phyloP scores from a whole-genome alignment of 2,797 vertebrate genomes.

The Argentina silus region DNA sequence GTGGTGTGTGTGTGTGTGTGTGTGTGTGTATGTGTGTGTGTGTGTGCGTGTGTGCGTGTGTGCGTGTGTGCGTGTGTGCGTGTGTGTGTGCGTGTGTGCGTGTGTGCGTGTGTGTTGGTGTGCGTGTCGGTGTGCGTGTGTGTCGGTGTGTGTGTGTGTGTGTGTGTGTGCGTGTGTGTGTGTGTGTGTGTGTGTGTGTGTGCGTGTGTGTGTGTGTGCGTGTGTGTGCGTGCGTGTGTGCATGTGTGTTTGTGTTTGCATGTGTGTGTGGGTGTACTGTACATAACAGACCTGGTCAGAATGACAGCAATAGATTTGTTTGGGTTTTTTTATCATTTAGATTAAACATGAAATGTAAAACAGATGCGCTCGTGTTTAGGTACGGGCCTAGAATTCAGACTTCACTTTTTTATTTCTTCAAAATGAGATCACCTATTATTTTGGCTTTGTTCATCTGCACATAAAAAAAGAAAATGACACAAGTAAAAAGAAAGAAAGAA shows the following conservation, averaged over 20 bases:
- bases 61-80: too few relatives aligned
- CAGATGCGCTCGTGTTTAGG: not conserved
- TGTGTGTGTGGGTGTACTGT: not conserved
- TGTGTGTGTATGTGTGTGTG: too few relatives aligned
- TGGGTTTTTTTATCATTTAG: not conserved
- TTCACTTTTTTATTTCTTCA: too few relatives aligned
- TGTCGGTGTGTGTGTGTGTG: too few relatives aligned
- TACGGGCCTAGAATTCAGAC: conserved; percentile 14
- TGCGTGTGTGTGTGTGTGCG: not conserved
- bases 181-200: not conserved
- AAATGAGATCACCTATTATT: too few relatives aligned
- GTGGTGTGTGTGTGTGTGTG: too few relatives aligned
- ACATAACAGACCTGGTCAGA: not conserved
- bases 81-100: too few relatives aligned
- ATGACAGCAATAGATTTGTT: not conserved
- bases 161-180: not conserved
- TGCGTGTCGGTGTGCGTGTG: too few relatives aligned
- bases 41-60: not conserved
- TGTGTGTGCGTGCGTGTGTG: not conserved
- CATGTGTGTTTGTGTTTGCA: not conserved
- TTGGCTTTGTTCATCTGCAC: too few relatives aligned
- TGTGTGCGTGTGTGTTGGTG: too few relatives aligned
- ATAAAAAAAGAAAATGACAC: too few relatives aligned
- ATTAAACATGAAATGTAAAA: conserved; percentile 3
- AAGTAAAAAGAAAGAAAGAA: too few relatives aligned